Conservation (phyloP, 2,888 invertebrate species). For the Exephanes ischioxanthus region DNA sequence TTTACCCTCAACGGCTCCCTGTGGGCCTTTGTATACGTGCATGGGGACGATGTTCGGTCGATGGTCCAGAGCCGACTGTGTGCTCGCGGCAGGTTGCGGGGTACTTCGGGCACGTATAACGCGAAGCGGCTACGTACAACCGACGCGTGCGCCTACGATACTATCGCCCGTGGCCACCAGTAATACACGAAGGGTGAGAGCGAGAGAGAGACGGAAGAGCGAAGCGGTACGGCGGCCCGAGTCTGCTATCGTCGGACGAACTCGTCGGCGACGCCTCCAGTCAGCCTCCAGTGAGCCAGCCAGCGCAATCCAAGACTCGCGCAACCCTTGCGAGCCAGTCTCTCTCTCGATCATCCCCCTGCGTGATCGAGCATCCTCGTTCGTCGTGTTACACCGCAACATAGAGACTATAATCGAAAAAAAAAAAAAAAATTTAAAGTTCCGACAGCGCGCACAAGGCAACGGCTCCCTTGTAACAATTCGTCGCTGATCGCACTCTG, state of each 20-base stretch:
- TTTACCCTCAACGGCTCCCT: slow-evolving; percentile 19
- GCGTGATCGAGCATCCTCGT: slow-evolving; percentile 54
- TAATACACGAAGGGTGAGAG: slow-evolving; percentile 70
- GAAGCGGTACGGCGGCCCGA: slow-evolving; percentile 66
- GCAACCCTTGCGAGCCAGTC: slow-evolving; percentile 54
- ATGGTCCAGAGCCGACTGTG: slow-evolving; percentile 82
- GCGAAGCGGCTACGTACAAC: slow-evolving; percentile 16
- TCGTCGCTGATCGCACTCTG: slow-evolving; percentile 8
- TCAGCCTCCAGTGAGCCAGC: slow-evolving; percentile 79
- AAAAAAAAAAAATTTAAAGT: neutral
- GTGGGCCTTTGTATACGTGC: slow-evolving; percentile 52
- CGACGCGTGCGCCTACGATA: slow-evolving; percentile 62
- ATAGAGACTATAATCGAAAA: slow-evolving; percentile 14
- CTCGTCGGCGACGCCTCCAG: slow-evolving; percentile 77
- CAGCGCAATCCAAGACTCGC: slow-evolving; percentile 60
- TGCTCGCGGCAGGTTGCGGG: slow-evolving; percentile 67
- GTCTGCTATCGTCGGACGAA: slow-evolving; percentile 70
- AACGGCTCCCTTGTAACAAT: slow-evolving; percentile 6
- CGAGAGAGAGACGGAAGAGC: slow-evolving; percentile 47
- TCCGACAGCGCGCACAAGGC: neutral
- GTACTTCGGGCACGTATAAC: slow-evolving; percentile 36
- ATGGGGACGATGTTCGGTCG: slow-evolving; percentile 71
- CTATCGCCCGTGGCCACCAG: slow-evolving; percentile 57
- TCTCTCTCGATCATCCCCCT: slow-evolving; percentile 57
- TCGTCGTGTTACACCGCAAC: slow-evolving; percentile 27